A percentile compares a stretch with the other conserved stretches of the same genome.
These are phyloP conservation scores for Sinhomidia bicolor DNA, from an alignment of 2,888 invertebrate species.

Conservation along the genomic window DNA sequence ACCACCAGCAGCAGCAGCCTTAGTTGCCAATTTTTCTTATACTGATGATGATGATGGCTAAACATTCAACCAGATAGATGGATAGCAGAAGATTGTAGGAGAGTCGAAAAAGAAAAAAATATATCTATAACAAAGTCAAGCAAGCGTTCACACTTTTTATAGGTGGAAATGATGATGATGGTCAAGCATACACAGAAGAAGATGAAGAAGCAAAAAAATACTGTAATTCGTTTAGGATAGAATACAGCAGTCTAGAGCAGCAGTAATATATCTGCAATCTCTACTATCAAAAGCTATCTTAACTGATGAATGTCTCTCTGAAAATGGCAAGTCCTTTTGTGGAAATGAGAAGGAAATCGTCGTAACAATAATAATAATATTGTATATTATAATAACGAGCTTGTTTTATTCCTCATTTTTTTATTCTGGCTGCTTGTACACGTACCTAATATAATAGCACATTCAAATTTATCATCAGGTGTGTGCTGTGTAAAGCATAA, in stretches of 20 bases:
- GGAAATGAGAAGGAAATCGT: slow-evolving; percentile 65
- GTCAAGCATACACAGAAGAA: slow-evolving; percentile 3
- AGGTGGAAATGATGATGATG: not conserved
- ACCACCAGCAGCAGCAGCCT: not conserved
- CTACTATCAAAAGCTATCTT: slow-evolving; percentile 49
- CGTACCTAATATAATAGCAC: not conserved
- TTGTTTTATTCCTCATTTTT: slow-evolving; percentile 57
- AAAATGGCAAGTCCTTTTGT: slow-evolving; percentile 71
- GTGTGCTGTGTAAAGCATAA: not conserved
- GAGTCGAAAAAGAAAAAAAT: not conserved
- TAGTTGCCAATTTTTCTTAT: not conserved
- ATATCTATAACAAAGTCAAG: not conserved
- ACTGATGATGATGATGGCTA: not conserved
- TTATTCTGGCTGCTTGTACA: slow-evolving; percentile 10
- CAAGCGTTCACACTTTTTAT: slow-evolving; percentile 47
- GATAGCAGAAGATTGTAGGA: not conserved
- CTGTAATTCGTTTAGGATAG: slow-evolving; percentile 22
- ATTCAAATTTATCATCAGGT: slow-evolving; percentile 40
- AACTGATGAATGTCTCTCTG: slow-evolving; percentile 67
- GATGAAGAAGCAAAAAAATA: not conserved
- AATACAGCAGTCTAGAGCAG: not conserved
- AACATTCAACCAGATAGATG: not conserved
- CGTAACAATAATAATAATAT: slow-evolving; percentile 23
- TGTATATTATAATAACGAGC: slow-evolving; percentile 50
- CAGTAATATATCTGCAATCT: slow-evolving; percentile 19